These are phyloP conservation scores for Meganola albula DNA, from an alignment of 2,888 invertebrate species.

Conservation along the genomic window DNA sequence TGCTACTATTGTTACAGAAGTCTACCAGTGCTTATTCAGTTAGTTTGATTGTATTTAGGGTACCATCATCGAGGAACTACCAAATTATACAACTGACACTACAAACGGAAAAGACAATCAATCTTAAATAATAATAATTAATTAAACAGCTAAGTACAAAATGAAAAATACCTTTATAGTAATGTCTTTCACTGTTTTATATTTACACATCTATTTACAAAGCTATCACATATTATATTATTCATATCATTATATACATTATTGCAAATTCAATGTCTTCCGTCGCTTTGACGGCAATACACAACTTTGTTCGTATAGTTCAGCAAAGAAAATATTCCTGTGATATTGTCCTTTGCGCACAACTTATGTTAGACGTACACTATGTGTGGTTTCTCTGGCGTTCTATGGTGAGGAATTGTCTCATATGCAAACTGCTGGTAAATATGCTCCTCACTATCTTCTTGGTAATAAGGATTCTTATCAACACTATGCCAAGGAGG, in stretches of 20 bases:
- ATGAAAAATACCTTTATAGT: constrained; percentile 50
- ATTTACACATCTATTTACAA: constrained; percentile 74
- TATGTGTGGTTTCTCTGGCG: constrained; percentile 78
- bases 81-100: constrained; percentile 48
- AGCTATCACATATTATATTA: constrained; percentile 76
- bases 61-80: constrained; percentile 59
- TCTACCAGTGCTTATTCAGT: no score
- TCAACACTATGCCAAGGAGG: constrained; percentile 74
- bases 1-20: no score
- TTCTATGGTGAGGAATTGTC: constrained; percentile 72
- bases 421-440: constrained; percentile 75
- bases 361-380: constrained; percentile 78
- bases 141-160: constrained; percentile 69
- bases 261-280: constrained; percentile 63
- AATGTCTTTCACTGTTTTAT: constrained; percentile 59
- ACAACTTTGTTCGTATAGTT: constrained; percentile 45
- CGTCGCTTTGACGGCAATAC: constrained; percentile 51
- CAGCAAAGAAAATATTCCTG: constrained; percentile 55
- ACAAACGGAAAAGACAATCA: constrained; percentile 36
- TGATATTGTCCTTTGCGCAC: constrained; percentile 60
- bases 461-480: constrained; percentile 69
- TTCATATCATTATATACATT: constrained; percentile 74
- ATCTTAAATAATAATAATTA: constrained; percentile 39
- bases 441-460: constrained; percentile 71
- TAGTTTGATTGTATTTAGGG: no score